Percentiles rank a stretch among this genome's conserved stretches.
phyloP scores from a whole-genome alignment of 2,113 vertebrate species.

The Psephotus haematonotus region DNA sequence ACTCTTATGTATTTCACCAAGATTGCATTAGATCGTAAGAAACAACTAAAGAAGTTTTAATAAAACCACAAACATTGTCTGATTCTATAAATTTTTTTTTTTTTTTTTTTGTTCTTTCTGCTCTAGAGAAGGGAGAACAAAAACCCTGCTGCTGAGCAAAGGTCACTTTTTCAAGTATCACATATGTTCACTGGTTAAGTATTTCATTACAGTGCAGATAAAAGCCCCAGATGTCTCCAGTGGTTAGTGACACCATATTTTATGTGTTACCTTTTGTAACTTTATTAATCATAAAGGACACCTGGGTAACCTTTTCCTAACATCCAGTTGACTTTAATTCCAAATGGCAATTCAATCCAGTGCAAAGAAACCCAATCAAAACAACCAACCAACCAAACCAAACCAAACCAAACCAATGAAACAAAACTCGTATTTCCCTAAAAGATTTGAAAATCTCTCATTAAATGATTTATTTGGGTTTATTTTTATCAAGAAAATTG shows the following conservation, averaged over 20 bases:
- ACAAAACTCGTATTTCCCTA: background rate
- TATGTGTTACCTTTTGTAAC: conserved; percentile 56
- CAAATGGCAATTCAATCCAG: background rate
- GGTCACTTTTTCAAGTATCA: conserved; percentile 5
- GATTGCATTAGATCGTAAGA: background rate
- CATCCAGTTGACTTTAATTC: background rate
- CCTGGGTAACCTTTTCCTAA: conserved; percentile 5
- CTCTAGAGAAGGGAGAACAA: background rate
- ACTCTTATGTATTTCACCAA: background rate
- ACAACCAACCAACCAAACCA: background rate
- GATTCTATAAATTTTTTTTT: background rate
- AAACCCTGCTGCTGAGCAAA: background rate
- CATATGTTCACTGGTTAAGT: conserved; percentile 3
- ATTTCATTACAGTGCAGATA: conserved; percentile 46
- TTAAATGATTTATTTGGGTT: background rate
- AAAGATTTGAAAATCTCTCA: background rate
- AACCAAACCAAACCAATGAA: background rate
- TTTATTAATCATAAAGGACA: conserved; percentile 46
- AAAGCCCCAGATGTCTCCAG: conserved; percentile 43
- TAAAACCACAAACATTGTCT: background rate
- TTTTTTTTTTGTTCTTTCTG: background rate
- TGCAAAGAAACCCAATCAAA: fast-evolving
- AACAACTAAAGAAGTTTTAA: background rate
- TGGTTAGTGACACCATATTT: conserved; percentile 38
- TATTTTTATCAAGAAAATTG: background rate